Percentiles rank a stretch among this genome's conserved stretches.
phyloP scores from a whole-genome alignment of 2,797 vertebrate species.

The Lepilemur ruficaudatus region DNA sequence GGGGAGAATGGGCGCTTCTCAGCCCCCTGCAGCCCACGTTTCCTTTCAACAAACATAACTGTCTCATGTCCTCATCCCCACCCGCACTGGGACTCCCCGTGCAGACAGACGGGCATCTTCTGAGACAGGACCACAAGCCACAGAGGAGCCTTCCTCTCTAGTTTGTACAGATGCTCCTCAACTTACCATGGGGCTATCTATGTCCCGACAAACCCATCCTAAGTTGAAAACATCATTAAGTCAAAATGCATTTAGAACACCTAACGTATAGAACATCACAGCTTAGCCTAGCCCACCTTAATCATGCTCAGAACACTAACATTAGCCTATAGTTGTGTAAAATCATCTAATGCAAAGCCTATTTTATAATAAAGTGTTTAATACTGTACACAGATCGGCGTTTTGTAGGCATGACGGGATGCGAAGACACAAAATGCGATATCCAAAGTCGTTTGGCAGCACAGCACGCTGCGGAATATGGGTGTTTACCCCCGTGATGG shows the following conservation, averaged over 20 bases:
- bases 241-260: background rate
- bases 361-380: background rate
- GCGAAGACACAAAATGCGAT: background rate
- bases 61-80: background rate
- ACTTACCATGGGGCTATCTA: background rate
- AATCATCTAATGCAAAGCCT: background rate
- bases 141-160: background rate
- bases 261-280: background rate
- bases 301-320: background rate
- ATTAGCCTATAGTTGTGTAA: background rate
- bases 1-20: background rate
- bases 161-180: background rate
- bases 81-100: background rate
- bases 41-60: background rate
- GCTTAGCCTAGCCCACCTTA: background rate
- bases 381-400: background rate
- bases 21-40: background rate
- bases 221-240: background rate
- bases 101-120: background rate
- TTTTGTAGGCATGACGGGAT: background rate
- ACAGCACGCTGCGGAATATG: background rate
- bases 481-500: background rate
- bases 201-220: background rate
- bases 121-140: background rate
- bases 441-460: background rate